Evolutionary conservation across 2,797 vertebrate genomes (phyloP), one percentile per base, ranked within the genome.

Genomic region (Pseudotriccus pelzelni): DNA sequence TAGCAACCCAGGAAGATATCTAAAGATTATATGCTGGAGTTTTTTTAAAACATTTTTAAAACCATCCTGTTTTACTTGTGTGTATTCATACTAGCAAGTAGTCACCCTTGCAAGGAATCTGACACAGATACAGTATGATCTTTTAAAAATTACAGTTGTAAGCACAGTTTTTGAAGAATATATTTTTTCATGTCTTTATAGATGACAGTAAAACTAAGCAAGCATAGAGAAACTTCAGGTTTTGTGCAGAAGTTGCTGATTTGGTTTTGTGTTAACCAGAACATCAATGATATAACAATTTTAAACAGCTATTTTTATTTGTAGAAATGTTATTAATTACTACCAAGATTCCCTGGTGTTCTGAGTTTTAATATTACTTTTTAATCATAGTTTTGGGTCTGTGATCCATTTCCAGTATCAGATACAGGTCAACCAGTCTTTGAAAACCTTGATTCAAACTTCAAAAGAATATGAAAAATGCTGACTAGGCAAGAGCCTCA

Each of bases 381-480:
- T 89, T 70, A 83, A 68, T 85, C 7, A 63, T 53, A 59, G 9
- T 43, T 32, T 67, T 76, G 63, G 12, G n/a, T 43, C 55, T 92
- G 30, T 76, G 64, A 66, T 80, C 41, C 17, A 18, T 80, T 84
- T 92, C 30, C 36, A 67, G 22, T 32, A 39, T 52, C 73, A 74
- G 43, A 67, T 32, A 55, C 1, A 63, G 41, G 88, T 73, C 64
- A 89, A 4, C 4, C 37, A 67, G 20, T 46, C 59, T 79, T 84
- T 4, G 5, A 90, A 94, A 88, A 52, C 19, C 36, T 74, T 79
- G 12, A 77, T 85, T 85, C 44, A 92, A 70, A 92, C 78, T 96
- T 95, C 90, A 92, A 90, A 96, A 85, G 75, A 70, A 17, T 60
- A 30, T 15, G 16, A 84, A 70, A 37, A 90, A 72, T 30, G 53